These are phyloP conservation scores for Loris lydekkerianus DNA, from an alignment of 2,797 vertebrate species.

Conservation along the genomic window DNA sequence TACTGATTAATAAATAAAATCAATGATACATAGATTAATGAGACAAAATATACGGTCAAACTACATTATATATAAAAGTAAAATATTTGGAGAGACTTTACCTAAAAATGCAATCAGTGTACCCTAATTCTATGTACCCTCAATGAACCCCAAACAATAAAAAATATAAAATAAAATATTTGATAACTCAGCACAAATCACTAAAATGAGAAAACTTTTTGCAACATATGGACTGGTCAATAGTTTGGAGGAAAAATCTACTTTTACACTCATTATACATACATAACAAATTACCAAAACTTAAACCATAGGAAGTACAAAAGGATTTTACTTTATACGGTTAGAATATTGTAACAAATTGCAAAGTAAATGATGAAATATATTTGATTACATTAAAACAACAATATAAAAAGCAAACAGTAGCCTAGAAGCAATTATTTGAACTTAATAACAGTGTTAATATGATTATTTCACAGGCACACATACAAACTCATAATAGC, in stretches of 20 bases:
- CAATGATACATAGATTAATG: constrained; percentile 41
- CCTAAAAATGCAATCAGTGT: too few species aligned
- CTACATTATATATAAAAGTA: constrained; percentile 37
- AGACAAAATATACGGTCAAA: constrained; percentile 60
- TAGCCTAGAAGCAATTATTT: constrained; percentile 40
- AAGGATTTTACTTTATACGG: constrained; percentile 37
- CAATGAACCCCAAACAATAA: too few species aligned
- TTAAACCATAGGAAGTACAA: neutral
- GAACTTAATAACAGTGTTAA: constrained; percentile 25
- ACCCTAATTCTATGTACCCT: too few species aligned
- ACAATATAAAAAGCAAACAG: neutral
- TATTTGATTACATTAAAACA: constrained; percentile 63
- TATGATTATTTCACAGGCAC: neutral
- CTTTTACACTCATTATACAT: neutral
- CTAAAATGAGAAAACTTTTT: constrained; percentile 27
- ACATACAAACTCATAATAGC: constrained; percentile 15
- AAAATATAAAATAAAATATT: constrained; percentile 47
- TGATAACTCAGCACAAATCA: constrained; percentile 49
- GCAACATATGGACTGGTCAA: constrained; percentile 8
- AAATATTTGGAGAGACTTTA: constrained; percentile 33
- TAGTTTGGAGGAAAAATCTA: constrained; percentile 48
- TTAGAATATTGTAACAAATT: constrained; percentile 41
- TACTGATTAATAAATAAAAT: too few species aligned
- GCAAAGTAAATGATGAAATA: constrained; percentile 57
- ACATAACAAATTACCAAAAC: constrained; percentile 44